Base-by-base conservation (phyloP, 2,113 vertebrate species). In the Tauraco erythrolophus region DNA sequence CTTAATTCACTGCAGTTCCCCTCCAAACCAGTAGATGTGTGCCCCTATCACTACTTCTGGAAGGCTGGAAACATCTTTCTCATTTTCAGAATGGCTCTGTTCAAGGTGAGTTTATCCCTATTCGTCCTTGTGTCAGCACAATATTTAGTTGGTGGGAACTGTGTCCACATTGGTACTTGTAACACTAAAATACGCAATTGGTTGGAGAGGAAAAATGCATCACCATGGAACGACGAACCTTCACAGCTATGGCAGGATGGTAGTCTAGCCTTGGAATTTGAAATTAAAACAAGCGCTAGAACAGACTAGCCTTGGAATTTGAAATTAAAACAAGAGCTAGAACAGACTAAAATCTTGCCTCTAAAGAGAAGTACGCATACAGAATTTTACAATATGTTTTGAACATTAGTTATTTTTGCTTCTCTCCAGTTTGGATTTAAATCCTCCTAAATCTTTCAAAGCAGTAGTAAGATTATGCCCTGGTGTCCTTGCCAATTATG, bases 401-500 rank as follows among this genome's bases (percentile, higher is more conserved):
- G 35, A 94, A 70, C 27, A 70, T 39, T 18, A 68, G 43, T 56
- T 88, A 75, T 70, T 70, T 95, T 92, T 78, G 30, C 43, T 85
- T 68, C 53, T 68, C 56, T 79, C 35, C 64, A 61, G 50, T 89
- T 86, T 57, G 50, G 94, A 75, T 57, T 78, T 64, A 96, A 92
- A 94, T 83, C 77, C 75, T 75, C 62, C 62, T 92, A 89, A 83
- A 94, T 91, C 86, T 94, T 94, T 71, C 83, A 81, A 92, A 87
- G 57, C 35, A 84, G 41, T 30, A 68, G 72, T 18, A 71, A 77
- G 68, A 95, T 89, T 88, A 96, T 33, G 76, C 60, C 84, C 77
- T 88, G 35, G 64, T 91, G 82, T 86, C 82, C 91, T 43, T 66
- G 45, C 69, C 89, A 89, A 80, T 57, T 60, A 96, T 48, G 51